These are phyloP conservation scores for Poeciliopsis occidentalis DNA, from an alignment of 2,113 vertebrate genomes.

Conservation along the genomic window DNA sequence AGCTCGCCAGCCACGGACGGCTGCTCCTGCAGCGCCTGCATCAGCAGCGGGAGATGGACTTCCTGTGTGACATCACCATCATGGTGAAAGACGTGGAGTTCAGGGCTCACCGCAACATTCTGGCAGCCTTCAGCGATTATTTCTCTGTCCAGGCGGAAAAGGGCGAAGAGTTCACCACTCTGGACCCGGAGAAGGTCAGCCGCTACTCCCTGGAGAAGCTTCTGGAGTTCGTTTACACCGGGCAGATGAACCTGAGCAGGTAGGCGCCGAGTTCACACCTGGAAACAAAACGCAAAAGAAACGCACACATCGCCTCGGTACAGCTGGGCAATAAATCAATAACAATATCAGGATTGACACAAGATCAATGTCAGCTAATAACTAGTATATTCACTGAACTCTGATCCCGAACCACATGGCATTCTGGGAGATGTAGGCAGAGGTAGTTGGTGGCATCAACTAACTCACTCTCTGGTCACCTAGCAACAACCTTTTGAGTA, in stretches of 20 bases:
- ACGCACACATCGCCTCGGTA: too few relatives aligned
- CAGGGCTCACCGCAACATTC: slow-evolving; percentile 88
- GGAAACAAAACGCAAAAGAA: too few relatives aligned
- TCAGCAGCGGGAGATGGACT: slow-evolving; percentile 76
- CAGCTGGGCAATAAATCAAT: too few relatives aligned
- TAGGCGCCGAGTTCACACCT: slow-evolving; percentile 45
- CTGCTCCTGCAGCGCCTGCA: slow-evolving; percentile 72
- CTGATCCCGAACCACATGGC: too few relatives aligned
- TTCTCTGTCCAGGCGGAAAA: slow-evolving; percentile 85
- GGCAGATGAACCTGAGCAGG: slow-evolving; percentile 93
- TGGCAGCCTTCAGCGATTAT: slow-evolving; percentile 94
- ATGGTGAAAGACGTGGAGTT: slow-evolving; percentile 74
- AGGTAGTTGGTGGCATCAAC: too few relatives aligned
- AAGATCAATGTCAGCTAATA: too few relatives aligned
- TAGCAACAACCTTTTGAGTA: too few relatives aligned
- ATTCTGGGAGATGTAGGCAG: too few relatives aligned
- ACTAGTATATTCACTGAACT: too few relatives aligned
- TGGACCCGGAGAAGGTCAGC: slow-evolving; percentile 92
- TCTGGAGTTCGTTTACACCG: slow-evolving; percentile 93
- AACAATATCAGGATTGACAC: too few relatives aligned
- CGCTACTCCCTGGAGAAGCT: slow-evolving; percentile 91
- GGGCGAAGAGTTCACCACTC: slow-evolving; percentile 79
- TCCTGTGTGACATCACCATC: slow-evolving; percentile 73
- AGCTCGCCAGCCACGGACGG: slow-evolving; percentile 54
- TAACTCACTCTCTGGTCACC: too few relatives aligned